A percentile compares a stretch with the other conserved stretches of the same genome.
Conservation (phyloP, 2,888 invertebrate genomes). For the Coleophora deauratella region DNA sequence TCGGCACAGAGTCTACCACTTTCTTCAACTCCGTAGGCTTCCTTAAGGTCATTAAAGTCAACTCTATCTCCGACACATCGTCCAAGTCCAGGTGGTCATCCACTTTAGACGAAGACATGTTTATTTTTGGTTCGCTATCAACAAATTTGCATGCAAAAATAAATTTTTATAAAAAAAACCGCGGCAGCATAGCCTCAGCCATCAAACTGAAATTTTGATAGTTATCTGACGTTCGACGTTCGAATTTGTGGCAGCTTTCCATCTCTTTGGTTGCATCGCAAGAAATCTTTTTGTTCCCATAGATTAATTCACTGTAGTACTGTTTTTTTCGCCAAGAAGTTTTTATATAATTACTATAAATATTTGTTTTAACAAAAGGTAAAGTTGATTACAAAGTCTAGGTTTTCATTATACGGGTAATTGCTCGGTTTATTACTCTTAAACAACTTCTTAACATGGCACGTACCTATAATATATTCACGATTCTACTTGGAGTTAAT, state of each 20-base stretch:
- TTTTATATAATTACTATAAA: too few species aligned
- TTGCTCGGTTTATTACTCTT: too few species aligned
- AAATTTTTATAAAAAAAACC: conserved; percentile 25
- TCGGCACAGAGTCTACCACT: conserved; percentile 61
- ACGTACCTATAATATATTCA: too few species aligned
- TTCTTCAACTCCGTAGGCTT: conserved; percentile 63
- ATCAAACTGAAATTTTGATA: conserved; percentile 36
- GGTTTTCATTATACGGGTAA: too few species aligned
- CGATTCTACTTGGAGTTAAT: too few species aligned
- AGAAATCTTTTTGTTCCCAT: too few species aligned
- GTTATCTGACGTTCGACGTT: conserved; percentile 29
- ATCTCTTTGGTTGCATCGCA: too few species aligned
- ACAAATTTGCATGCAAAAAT: conserved; percentile 11
- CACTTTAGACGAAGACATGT: conserved; percentile 27
- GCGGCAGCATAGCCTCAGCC: conserved; percentile 16
- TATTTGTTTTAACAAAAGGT: too few species aligned
- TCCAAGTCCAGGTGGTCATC: conserved; percentile 27
- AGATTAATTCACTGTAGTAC: too few species aligned
- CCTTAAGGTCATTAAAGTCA: conserved; percentile 52
- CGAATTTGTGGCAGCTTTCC: conserved; percentile 13
- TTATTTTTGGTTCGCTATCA: conserved; percentile 20
- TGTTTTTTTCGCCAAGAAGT: too few species aligned
- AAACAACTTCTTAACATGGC: too few species aligned
- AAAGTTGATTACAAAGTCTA: too few species aligned
- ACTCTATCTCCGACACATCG: conserved; percentile 39